Conservation (phyloP, 2,797 vertebrate genomes). For the Spheniscus humboldti region DNA sequence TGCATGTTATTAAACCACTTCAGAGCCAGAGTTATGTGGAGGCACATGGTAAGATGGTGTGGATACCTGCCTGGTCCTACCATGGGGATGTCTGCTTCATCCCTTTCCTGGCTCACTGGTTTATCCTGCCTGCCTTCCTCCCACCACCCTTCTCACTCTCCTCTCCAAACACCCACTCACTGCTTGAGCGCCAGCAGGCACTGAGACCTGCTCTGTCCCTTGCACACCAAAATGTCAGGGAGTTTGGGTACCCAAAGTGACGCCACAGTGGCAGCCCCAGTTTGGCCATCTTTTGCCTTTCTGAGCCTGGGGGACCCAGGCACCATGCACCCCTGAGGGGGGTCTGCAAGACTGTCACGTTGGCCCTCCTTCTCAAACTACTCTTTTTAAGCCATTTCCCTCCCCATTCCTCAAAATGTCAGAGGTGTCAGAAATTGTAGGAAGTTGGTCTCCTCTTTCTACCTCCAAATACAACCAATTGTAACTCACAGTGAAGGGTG, state of each 20-base stretch:
- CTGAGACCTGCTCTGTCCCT: background rate
- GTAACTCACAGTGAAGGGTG: background rate
- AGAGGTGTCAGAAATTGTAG: background rate
- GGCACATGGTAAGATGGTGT: background rate
- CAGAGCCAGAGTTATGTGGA: background rate
- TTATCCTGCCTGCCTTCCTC: background rate
- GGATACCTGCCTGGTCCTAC: background rate
- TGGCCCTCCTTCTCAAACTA: background rate
- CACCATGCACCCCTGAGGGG: rapidly evolving
- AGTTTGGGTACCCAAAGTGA: background rate
- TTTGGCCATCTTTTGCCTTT: background rate
- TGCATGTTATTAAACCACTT: background rate
- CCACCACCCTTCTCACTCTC: no score
- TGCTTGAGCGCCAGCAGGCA: background rate
- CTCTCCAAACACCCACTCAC: background rate
- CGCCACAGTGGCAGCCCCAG: rapidly evolving
- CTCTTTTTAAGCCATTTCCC: background rate
- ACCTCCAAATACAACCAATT: background rate
- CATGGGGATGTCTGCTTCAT: background rate
- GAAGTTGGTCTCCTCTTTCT: background rate
- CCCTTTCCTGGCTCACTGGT: background rate
- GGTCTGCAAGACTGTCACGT: background rate
- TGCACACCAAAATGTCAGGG: rapidly evolving
- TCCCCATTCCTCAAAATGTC: background rate
- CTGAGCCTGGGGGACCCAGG: rapidly evolving